Evolutionary conservation across 2,797 vertebrate genomes (phyloP), one percentile per base, ranked within the genome.

Genomic region (Tragopan temminckii): DNA sequence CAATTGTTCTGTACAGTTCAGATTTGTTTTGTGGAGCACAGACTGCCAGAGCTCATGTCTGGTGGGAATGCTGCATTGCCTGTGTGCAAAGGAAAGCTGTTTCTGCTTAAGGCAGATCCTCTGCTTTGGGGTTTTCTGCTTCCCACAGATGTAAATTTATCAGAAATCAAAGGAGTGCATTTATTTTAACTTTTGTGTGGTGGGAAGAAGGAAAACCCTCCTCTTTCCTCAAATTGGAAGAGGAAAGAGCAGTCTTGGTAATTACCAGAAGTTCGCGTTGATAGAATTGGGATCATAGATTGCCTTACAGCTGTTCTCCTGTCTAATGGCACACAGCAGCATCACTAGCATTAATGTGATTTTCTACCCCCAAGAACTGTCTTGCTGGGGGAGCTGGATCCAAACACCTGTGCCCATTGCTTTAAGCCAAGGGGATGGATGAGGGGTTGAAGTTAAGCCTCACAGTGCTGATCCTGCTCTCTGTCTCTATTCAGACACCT

Each of bases 401-500:
- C 57, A 55, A 29, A 1, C 20, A 5, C 25, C 21, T 24, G 11
- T 11, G 2, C 52, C 18, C 13, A 1, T 15, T 13, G 68, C 48
- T 48, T 6, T 25, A 5, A 68, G 33, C 45, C 36, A 9, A 24
- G 45, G 4, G 43, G 63, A 3, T 16, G n/a, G 11, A 25, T 25
- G 11, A 17, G 64, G 36, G 7, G 4, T 29, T 61, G 25, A 48
- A 68, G 40, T 25, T 29, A 17, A 24, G 5, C 2, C 19, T 76
- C 12, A 0, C 20, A 16, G 5, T 53, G n/a, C 74, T 69, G 23
- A 87, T 58, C n/a, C 68, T 46, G 81, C 24, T 15, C 7, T 80
- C 46, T 84, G 9, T 93, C 79, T 55, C 12, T 1, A 13, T 43
- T 4, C 70, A 99, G 99, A 96, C 72, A 98, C 97, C 13, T 80